Evolutionary conservation across 2,113 vertebrate species (phyloP).

Genomic region (Colossoma macropomum): DNA sequence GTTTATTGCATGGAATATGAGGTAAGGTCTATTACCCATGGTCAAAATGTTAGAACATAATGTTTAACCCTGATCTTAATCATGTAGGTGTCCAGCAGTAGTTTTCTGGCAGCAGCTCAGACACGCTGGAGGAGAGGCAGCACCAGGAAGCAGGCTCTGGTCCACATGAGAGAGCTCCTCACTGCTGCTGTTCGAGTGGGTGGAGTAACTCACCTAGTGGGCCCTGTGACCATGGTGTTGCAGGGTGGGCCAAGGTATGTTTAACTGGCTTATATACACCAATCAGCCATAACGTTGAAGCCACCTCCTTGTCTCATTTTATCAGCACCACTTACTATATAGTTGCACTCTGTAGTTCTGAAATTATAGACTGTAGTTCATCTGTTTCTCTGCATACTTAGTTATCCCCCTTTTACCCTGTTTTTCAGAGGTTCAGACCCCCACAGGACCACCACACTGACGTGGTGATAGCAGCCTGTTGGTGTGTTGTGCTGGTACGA

Average conservation of each 20-base stretch:
- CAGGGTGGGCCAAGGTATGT: conserved; percentile 94
- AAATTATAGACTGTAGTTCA: too few species aligned
- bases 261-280: background rate
- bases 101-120: conserved; percentile 95
- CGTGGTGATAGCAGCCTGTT: too few species aligned
- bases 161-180: conserved; percentile 96
- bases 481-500: too few species aligned
- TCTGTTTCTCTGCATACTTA: too few species aligned
- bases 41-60: background rate
- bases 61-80: background rate
- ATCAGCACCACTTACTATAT: too few species aligned
- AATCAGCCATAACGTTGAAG: background rate
- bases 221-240: conserved; percentile 95
- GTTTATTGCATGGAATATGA: too few species aligned
- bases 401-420: too few species aligned
- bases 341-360: too few species aligned
- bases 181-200: conserved; percentile 94
- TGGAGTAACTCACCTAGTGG: conserved; percentile 94
- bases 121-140: conserved; percentile 93
- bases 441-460: too few species aligned
- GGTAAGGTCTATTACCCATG: too few species aligned
- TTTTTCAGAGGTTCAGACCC: too few species aligned
- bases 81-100: conserved; percentile 92
- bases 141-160: conserved; percentile 91
- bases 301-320: too few species aligned